Percentiles rank a stretch among this genome's conserved stretches.
Evolutionary conservation across 2,113 vertebrate genomes (phyloP).

Genomic region (Lynx canadensis): DNA sequence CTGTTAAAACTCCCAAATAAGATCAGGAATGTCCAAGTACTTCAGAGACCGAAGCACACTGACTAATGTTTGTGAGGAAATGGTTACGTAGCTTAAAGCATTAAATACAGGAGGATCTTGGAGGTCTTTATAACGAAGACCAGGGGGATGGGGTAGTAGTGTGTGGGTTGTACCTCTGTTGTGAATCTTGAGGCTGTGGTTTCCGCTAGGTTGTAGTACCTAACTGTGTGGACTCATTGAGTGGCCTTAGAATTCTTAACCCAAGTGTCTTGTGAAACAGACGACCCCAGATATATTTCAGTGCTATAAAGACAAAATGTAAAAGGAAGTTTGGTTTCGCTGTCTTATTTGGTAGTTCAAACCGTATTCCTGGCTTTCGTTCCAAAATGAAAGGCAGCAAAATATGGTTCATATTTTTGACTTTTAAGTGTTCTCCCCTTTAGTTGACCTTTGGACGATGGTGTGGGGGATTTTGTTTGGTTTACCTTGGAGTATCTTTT

Average conservation of each 20-base stretch:
- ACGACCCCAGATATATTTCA: neutral
- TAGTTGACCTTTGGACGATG: constrained; percentile 42
- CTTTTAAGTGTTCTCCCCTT: neutral
- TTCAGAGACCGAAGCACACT: constrained; percentile 12
- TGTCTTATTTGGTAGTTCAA: constrained; percentile 44
- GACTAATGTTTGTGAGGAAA: constrained; percentile 9
- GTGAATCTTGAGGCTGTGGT: neutral
- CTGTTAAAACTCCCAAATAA: constrained; percentile 65
- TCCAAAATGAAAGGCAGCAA: constrained; percentile 46
- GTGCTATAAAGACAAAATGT: neutral
- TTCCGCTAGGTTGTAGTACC: neutral
- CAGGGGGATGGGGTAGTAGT: neutral
- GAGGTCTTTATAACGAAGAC: neutral
- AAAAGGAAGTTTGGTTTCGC: constrained; percentile 33
- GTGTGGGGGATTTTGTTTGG: constrained; percentile 32
- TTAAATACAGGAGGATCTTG: neutral
- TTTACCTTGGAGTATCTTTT: constrained; percentile 49
- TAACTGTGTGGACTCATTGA: neutral
- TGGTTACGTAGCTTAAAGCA: neutral
- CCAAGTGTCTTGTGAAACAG: neutral
- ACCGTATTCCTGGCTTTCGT: constrained; percentile 14
- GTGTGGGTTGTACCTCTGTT: neutral
- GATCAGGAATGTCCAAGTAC: constrained; percentile 35
- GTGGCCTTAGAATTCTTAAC: neutral
- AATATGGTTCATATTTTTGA: constrained; percentile 12